Evolutionary conservation across 2,797 vertebrate genomes (phyloP), one percentile per base, ranked within the genome.

Genomic region (Hydrocynus forskahlii): DNA sequence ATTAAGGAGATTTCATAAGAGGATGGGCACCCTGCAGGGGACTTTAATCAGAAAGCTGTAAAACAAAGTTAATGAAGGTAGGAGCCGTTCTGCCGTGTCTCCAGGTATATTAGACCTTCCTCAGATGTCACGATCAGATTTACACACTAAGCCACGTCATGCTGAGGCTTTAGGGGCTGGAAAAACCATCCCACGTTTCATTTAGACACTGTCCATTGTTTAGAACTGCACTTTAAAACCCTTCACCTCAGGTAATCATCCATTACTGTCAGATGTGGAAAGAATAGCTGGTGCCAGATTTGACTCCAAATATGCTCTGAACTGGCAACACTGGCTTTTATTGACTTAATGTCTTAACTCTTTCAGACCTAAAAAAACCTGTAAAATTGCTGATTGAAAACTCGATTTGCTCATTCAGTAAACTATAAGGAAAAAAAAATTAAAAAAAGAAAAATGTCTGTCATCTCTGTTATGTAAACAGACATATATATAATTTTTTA

Each of bases 1-100:
- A 78, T 79, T 63, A 85, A 78, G 79, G 76, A 69, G 38, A 78
- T 10, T 68, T 21, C 54, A 81, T 83, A 66, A 80, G 75, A 76
- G 73, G 57, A 68, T 23, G 25, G 78, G 60, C 74, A 54, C 64
- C 82, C 80, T 25, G n/a, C 55, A 12, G 78, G 13, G 71, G 35
- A 1, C 29, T 63, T 21, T 80, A 81, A 87, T 82, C 66, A 75
- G 43, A 74, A 43, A 54, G 48, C 50, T 67, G n/a, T 59, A 71
- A 84, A 79, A 14, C 21, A 67, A 60, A 80, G 64, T 71, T 77
- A 78, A 82, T 75, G 23, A 80, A 77, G 72, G 13, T 14, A 66
- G 48, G 43, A 59, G 8, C 2, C 19, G 40, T 10, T 57, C 40
- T 16, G 48, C 68, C 13, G 54, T 67, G 14, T 60, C 21, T 35